phyloP scores from a whole-genome alignment of 2,113 vertebrate species.

The Saguinus midas region DNA sequence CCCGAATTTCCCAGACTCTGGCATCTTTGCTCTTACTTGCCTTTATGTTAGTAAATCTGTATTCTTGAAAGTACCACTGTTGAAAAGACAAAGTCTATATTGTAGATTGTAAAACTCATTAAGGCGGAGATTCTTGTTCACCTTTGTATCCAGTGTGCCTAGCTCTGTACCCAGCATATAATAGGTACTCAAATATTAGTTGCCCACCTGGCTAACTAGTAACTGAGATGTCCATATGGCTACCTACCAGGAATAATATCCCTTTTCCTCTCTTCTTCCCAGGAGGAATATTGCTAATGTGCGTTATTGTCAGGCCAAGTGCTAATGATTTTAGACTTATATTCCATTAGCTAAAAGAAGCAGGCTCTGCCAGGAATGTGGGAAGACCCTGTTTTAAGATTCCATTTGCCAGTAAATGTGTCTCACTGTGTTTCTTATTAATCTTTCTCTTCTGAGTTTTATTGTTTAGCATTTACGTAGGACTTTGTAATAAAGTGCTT shows the following conservation, averaged over 20 bases:
- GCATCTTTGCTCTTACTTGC: not conserved
- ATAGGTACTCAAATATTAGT: slow-evolving; percentile 44
- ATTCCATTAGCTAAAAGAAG: slow-evolving; percentile 48
- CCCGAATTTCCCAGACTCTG: not conserved
- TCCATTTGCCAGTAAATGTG: slow-evolving; percentile 53
- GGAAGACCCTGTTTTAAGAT: slow-evolving; percentile 64
- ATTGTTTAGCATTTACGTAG: slow-evolving; percentile 47
- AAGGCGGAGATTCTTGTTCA: not conserved
- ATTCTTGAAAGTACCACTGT: not conserved
- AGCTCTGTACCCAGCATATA: not conserved
- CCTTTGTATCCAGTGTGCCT: not conserved
- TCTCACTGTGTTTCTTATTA: slow-evolving; percentile 32
- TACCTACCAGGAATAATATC: slow-evolving; percentile 33
- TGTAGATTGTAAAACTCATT: not conserved
- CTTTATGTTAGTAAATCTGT: slow-evolving; percentile 8
- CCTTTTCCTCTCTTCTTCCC: slow-evolving; percentile 9
- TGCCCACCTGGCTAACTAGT: slow-evolving; percentile 35
- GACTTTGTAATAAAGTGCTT: slow-evolving; percentile 48
- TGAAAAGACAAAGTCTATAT: not conserved
- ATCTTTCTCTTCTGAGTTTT: slow-evolving; percentile 52
- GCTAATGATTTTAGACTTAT: slow-evolving; percentile 49
- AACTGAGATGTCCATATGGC: slow-evolving; percentile 10
- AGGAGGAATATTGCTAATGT: slow-evolving; percentile 50
- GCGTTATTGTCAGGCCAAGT: slow-evolving; percentile 44
- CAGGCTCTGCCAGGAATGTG: slow-evolving; percentile 22